Evolutionary conservation across 1,140 invertebrate genomes (phyloP).

Genomic region (Conus ventricosus): DNA sequence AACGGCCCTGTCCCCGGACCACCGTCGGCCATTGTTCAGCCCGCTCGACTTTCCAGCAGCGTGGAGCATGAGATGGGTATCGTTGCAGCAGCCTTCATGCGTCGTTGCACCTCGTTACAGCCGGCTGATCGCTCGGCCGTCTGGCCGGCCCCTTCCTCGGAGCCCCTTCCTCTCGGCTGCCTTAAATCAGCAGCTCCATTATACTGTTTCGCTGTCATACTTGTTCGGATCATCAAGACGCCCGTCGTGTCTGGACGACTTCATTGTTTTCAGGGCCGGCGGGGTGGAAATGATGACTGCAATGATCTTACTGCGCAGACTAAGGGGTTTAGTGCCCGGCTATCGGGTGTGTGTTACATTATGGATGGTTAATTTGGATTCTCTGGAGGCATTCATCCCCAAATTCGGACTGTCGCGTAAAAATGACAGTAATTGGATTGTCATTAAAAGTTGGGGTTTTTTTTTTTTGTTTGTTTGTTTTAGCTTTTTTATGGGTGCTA

Average conservation of each 20-base stretch:
- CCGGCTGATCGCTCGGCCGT: constrained; percentile 6
- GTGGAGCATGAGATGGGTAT: constrained; percentile 16
- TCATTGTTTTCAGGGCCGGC: not conserved
- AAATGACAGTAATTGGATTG: too few species aligned
- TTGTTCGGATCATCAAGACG: constrained; percentile 13
- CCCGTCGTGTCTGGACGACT: not conserved
- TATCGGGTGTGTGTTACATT: not conserved
- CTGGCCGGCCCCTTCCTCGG: not conserved
- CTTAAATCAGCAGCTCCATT: constrained; percentile 14
- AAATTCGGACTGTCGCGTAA: not conserved
- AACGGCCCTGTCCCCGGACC: constrained; percentile 23
- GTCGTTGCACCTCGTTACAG: constrained; percentile 19
- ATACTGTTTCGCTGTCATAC: not conserved
- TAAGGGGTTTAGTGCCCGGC: not conserved
- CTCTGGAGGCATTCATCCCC: not conserved
- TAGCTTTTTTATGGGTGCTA: too few species aligned
- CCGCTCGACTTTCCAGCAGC: not conserved
- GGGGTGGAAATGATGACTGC: constrained; percentile 18
- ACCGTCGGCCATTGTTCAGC: constrained; percentile 7
- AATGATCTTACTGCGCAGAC: not conserved
- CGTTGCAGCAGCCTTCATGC: constrained; percentile 27
- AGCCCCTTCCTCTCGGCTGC: not conserved
- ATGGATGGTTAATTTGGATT: not conserved
- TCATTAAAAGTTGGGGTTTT: too few species aligned
- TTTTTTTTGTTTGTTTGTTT: too few species aligned